Evolutionary conservation across 2,888 invertebrate genomes (phyloP).

Genomic region (Sericinus montela): DNA sequence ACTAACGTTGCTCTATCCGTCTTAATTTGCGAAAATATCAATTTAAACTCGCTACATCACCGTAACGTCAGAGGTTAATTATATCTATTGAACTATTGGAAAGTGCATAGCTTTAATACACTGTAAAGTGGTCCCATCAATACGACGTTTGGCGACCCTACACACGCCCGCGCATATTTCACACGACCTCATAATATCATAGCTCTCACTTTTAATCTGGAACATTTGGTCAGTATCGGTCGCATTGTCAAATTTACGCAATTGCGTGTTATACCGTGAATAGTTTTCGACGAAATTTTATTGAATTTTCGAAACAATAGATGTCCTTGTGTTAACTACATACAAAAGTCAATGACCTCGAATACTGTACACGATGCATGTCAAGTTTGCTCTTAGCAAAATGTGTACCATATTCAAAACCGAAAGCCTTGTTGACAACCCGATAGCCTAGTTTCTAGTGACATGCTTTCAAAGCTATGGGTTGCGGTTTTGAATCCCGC

Average conservation of each 20-base stretch:
- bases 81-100: too few relatives aligned
- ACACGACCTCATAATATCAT: constrained; percentile 44
- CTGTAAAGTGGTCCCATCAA: constrained; percentile 3
- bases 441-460: too few relatives aligned
- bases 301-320: constrained; percentile 10
- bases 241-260: constrained; percentile 14
- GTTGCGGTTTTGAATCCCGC: too few relatives aligned
- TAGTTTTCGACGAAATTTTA: constrained; percentile 14
- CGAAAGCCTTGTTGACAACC: too few relatives aligned
- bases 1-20: too few relatives aligned
- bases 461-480: too few relatives aligned
- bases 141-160: constrained; percentile 3
- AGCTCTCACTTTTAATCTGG: constrained; percentile 52
- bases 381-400: too few relatives aligned
- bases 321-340: not conserved
- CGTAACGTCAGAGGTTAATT: too few relatives aligned
- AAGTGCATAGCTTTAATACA: too few relatives aligned
- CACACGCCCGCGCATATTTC: constrained; percentile 18
- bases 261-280: constrained; percentile 12
- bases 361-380: not conserved
- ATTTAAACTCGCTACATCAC: too few relatives aligned
- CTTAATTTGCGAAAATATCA: too few relatives aligned
- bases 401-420: too few relatives aligned
- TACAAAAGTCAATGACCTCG: not conserved
- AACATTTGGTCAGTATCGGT: constrained; percentile 18